Base-by-base conservation (phyloP, 1,140 invertebrate genomes). In the Drosophila pachea region DNA sequence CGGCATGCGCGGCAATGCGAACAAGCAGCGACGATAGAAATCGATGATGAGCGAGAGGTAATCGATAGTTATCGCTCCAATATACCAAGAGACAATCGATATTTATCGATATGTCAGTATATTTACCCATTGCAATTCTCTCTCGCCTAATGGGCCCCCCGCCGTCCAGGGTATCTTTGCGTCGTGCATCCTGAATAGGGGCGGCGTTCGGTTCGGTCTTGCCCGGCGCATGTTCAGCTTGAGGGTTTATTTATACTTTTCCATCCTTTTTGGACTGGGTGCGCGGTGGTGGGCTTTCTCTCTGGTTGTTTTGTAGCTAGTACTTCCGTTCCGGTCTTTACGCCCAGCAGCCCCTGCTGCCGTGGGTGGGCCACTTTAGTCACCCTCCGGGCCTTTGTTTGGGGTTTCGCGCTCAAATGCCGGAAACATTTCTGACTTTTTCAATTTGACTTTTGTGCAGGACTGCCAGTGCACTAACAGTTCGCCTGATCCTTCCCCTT, bases 261-360 rank as follows among this genome's bases (percentile, higher is more conserved):
- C 49, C 40, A 36, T 14, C 7, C 12, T 7, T 43, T 43, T n/a
- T 38, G 60, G 53, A 53, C 22, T 45, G 50, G 53, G 14, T 64
- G 62, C 32, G 67, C 70, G 76, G 68, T 73, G 78, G 78, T 84
- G 66, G 55, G 60, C 55, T 43, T 14, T 14, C 55, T 43, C 7
- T 14, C 45, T 52, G 56, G 12, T 59, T 36, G 68, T 66, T 64
- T 52, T 58, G 55, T 72, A 54, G 69, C 70, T 73, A 55, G 69
- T 73, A 60, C 70, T 73, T 76, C 83, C 83, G 82, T 78, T 82
- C 73, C 77, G 82, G 82, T 65, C 73, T 78, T 82, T 86, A 69
- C 71, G 40, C 40, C 16, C 8, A 55, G 58, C 56, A 58, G 73
- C 43, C 74, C 40, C 74, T 63, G 74, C 76, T 76, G 76, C 63